Evolutionary conservation across 2,888 invertebrate species (phyloP).

Genomic region (Beris chalybata): DNA sequence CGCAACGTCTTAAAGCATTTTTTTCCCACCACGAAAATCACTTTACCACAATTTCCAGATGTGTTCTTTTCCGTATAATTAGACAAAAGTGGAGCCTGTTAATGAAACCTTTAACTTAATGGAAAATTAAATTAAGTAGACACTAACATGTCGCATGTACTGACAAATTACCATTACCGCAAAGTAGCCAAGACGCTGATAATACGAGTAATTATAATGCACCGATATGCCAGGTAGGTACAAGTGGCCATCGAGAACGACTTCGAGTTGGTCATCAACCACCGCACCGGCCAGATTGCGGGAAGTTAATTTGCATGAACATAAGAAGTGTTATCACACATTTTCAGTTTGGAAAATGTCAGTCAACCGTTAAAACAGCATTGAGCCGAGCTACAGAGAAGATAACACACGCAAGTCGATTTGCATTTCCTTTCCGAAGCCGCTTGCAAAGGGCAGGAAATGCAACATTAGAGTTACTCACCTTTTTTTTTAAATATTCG

Average conservation of each 20-base stretch:
- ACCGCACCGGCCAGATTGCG: neutral
- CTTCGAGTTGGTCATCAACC: too few species aligned
- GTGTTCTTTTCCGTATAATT: too few species aligned
- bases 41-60: too few species aligned
- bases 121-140: too few species aligned
- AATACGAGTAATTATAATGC: neutral
- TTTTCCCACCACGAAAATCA: too few species aligned
- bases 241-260: too few species aligned
- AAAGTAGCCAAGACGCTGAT: neutral
- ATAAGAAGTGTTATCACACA: constrained; percentile 8
- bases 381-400: neutral
- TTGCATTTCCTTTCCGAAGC: neutral
- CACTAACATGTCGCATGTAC: too few species aligned
- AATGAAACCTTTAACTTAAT: too few species aligned
- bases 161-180: constrained; percentile 1
- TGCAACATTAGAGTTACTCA: constrained; percentile 11
- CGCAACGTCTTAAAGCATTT: too few species aligned
- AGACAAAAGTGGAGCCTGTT: too few species aligned
- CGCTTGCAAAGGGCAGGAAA: constrained; percentile 10
- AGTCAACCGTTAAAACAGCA: constrained; percentile 11
- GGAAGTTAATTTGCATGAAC: neutral
- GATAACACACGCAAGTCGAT: constrained; percentile 8
- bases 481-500: neutral
- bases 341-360: neutral
- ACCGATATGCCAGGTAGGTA: too few species aligned